Evolutionary conservation across 1,140 invertebrate species (phyloP).

Genomic region (Zaprionus ghesquierei): DNA sequence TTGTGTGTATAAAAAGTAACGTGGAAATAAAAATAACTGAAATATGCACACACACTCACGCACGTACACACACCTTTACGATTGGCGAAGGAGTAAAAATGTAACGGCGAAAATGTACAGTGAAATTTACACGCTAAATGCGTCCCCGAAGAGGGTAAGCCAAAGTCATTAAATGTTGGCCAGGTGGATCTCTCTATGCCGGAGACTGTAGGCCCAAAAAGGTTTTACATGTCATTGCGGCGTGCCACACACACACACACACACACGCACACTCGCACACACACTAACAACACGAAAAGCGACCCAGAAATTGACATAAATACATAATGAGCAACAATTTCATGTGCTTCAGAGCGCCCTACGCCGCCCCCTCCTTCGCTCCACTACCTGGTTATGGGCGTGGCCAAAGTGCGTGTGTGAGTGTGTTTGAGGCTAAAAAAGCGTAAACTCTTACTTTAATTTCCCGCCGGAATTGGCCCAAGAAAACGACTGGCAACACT

Average conservation of each 20-base stretch:
- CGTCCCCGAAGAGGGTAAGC: conserved; percentile 75
- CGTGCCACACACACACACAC: conserved; percentile 29
- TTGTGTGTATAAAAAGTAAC: conserved; percentile 65
- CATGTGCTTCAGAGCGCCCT: conserved; percentile 28
- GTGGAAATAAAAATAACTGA: conserved; percentile 73
- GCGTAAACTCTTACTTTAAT: conserved; percentile 81
- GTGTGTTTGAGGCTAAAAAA: conserved; percentile 59
- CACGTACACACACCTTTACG: conserved; percentile 65
- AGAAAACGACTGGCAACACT: conserved; percentile 50
- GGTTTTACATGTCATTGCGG: conserved; percentile 77
- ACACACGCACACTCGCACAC: conserved; percentile 15
- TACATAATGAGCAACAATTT: conserved; percentile 80
- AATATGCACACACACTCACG: conserved; percentile 62
- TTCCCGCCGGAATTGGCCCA: conserved; percentile 75
- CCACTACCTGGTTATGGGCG: conserved; percentile 1
- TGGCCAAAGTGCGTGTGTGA: conserved; percentile 51
- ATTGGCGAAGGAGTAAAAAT: conserved; percentile 72
- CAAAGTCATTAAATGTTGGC: conserved; percentile 78
- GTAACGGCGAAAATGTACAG: conserved; percentile 57
- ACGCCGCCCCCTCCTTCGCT: background rate
- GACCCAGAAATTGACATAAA: conserved; percentile 79
- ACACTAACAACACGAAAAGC: conserved; percentile 25
- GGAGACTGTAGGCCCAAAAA: conserved; percentile 63
- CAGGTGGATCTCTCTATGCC: conserved; percentile 39
- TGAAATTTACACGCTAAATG: conserved; percentile 76